Evolutionary conservation across 2,888 invertebrate species (phyloP).

Genomic region (Stramonita haemastoma): DNA sequence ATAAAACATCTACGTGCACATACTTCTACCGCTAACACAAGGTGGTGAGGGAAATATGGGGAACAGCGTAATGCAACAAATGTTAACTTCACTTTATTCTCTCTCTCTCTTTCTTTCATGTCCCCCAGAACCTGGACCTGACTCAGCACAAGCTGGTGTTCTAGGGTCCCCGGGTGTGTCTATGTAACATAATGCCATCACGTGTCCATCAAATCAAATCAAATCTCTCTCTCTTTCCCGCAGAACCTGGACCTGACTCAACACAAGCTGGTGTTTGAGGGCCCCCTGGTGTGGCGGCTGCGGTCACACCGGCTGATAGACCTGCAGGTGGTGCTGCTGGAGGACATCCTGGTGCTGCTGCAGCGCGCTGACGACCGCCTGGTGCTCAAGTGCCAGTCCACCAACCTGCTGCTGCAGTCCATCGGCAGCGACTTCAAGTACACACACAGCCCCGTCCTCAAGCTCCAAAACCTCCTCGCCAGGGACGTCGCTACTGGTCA

Average conservation of each 20-base stretch:
- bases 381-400: constrained; percentile 82
- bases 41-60: too few species aligned
- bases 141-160: too few species aligned
- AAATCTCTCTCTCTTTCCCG: neutral
- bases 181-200: neutral
- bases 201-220: too few species aligned
- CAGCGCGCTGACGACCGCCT: constrained; percentile 87
- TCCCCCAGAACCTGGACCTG: too few species aligned
- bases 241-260: constrained; percentile 88
- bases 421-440: constrained; percentile 76
- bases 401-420: constrained; percentile 59
- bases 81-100: too few species aligned
- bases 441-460: constrained; percentile 88
- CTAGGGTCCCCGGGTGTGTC: too few species aligned
- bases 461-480: constrained; percentile 87
- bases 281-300: constrained; percentile 88
- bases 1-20: too few species aligned
- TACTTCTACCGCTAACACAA: too few species aligned
- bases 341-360: constrained; percentile 89
- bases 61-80: too few species aligned
- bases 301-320: constrained; percentile 81
- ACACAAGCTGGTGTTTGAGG: constrained; percentile 89
- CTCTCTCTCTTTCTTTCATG: too few species aligned
- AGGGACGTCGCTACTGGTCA: constrained; percentile 89
- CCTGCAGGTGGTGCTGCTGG: constrained; percentile 89